Conservation (phyloP, 1,140 invertebrate species). For the Propsilocerus akamusi region DNA sequence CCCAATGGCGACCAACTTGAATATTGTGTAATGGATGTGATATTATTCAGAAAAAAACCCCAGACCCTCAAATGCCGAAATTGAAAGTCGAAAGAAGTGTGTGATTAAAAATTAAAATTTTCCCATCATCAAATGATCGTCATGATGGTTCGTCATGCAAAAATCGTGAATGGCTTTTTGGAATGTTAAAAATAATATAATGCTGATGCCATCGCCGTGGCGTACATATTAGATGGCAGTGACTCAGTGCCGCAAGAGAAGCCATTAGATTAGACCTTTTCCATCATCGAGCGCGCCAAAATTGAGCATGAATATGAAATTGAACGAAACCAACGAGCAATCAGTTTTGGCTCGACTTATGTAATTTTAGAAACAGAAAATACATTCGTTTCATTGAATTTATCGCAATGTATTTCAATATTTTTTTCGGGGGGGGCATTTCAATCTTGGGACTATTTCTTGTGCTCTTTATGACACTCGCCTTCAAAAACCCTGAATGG, state of each 20-base stretch:
- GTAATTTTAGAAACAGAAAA: not conserved
- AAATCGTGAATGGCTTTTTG: slow-evolving; percentile 1
- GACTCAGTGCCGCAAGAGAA: not conserved
- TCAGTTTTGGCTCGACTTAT: not conserved
- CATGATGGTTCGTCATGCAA: too few relatives aligned
- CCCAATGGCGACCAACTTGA: slow-evolving; percentile 1
- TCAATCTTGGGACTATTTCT: not conserved
- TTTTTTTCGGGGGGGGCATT: not conserved
- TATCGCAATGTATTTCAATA: not conserved
- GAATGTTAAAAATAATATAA: not conserved
- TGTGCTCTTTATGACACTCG: not conserved
- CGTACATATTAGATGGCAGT: not conserved
- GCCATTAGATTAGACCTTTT: slow-evolving; percentile 1
- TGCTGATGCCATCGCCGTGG: not conserved
- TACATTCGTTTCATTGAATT: not conserved
- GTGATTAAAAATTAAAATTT: not conserved
- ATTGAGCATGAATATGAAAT: not conserved
- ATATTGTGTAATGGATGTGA: slow-evolving; percentile 1
- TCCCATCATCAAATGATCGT: too few relatives aligned
- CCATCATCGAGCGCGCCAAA: not conserved
- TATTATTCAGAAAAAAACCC: too few relatives aligned
- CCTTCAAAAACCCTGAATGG: not conserved
- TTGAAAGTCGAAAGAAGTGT: not conserved
- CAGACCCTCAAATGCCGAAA: too few relatives aligned
- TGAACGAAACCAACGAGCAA: not conserved